Evolutionary conservation across 2,113 vertebrate genomes (phyloP), one percentile per base, ranked within the genome.

Genomic region (Caracal caracal): DNA sequence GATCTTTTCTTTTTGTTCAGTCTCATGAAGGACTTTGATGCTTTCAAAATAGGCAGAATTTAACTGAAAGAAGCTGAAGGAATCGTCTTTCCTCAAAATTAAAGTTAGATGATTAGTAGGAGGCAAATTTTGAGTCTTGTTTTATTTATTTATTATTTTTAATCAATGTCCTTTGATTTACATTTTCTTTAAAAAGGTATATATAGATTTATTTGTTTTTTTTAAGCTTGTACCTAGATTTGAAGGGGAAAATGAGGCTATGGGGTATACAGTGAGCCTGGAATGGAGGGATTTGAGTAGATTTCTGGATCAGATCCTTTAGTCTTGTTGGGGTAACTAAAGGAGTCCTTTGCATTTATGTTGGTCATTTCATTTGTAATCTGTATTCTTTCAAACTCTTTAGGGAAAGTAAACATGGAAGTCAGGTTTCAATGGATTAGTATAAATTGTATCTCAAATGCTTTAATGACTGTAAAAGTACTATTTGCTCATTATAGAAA

Each of bases 391-490:
- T 93, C 30, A 49, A 37, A 63, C 33, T 97, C 56, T 35, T 87
- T 92, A 70, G 70, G 35, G 86, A 96, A 95, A 66, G 24, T 63
- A 94, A 94, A 84, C 30, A 76, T 80, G 89, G 19, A 16, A 78
- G 51, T 89, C 19, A 37, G 19, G 91, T 96, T 84, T 96, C 89
- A 90, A 63, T 86, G 37, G 35, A 73, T 86, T 43, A 88, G 22
- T 59, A 35, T 85, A 19, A 26, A 75, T 63, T 51, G 11, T 51
- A 83, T 81, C 16, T 90, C 63, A 93, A 51, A 16, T 93, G 19
- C 83, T 87, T 93, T 93, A 90, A 87, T 65, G 16, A 59, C 73
- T 89, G 33, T 79, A 24, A 83, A 94, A 82, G 33, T 68, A 88
- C 71, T 63, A 26, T 61, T 33, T 83, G 33, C 15, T 95, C 20